These are phyloP conservation scores for Siniperca chuatsi DNA, from an alignment of 2,113 vertebrate species.

Conservation along the genomic window DNA sequence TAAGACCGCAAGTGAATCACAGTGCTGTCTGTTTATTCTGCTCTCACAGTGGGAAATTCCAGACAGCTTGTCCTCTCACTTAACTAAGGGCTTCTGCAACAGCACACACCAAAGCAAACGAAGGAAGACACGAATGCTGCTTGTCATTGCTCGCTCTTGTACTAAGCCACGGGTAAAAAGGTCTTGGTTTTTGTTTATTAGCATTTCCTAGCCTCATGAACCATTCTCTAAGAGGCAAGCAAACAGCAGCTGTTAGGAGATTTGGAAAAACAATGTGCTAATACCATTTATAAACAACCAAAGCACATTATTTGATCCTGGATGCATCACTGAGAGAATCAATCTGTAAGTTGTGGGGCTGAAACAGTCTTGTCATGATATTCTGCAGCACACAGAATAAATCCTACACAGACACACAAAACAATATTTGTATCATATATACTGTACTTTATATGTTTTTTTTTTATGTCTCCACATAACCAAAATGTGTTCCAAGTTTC, in stretches of 20 bases:
- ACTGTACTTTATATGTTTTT: not conserved
- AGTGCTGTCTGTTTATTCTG: constrained; percentile 55
- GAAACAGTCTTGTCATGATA: not conserved
- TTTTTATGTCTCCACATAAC: not conserved
- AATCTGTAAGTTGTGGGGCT: not conserved
- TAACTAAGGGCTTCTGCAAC: constrained; percentile 19
- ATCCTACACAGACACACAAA: not conserved
- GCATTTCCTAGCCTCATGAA: not conserved
- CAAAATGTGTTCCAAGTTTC: not conserved
- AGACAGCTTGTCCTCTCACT: constrained; percentile 38
- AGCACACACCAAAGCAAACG: constrained; percentile 3
- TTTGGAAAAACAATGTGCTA: constrained; percentile 3
- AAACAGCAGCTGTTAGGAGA: constrained; percentile 27
- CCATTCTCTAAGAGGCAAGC: not conserved
- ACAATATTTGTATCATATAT: not conserved
- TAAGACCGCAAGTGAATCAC: constrained; percentile 37
- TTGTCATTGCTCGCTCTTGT: not conserved
- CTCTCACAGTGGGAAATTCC: constrained; percentile 46
- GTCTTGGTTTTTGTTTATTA: constrained; percentile 15
- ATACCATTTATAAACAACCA: not conserved
- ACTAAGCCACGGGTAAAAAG: not conserved
- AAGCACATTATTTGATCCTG: constrained; percentile 7
- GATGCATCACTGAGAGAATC: not conserved
- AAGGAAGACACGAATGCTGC: constrained; percentile 2
- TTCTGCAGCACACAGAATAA: constrained; percentile 1